Conservation (phyloP, 2,113 vertebrate species). For the Nansenia antarctica region DNA sequence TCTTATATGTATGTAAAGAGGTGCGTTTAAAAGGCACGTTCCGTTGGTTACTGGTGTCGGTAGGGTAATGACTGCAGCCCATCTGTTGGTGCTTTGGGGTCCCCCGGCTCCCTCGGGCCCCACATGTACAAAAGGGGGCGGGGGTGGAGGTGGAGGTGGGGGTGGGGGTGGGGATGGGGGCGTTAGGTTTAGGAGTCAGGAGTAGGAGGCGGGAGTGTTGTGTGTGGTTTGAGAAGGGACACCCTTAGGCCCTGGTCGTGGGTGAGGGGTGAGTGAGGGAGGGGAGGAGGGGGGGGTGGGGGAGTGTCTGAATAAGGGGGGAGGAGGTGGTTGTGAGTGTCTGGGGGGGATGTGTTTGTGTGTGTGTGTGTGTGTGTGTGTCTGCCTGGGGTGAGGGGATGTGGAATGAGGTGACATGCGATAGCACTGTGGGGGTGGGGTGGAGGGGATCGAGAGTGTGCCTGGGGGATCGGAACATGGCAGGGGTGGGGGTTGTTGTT, state of each 20-base stretch:
- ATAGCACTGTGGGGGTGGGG: no score
- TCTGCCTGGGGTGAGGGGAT: no score
- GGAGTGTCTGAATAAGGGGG: slow-evolving; percentile 52
- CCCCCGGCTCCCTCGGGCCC: slow-evolving; percentile 34
- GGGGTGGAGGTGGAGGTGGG: background rate
- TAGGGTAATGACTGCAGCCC: slow-evolving; percentile 55
- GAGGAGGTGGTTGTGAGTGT: background rate
- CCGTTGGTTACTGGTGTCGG: slow-evolving; percentile 26
- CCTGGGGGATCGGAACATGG: no score
- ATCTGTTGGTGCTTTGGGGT: slow-evolving; percentile 60
- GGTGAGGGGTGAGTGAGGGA: slow-evolving; percentile 18
- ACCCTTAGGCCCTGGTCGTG: no score
- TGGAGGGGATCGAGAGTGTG: no score
- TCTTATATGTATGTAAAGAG: slow-evolving; percentile 65
- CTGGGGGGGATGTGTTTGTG: slow-evolving; percentile 22
- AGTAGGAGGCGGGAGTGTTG: background rate
- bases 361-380: no score
- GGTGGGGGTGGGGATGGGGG: background rate
- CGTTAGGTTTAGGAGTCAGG: no score
- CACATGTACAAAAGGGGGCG: slow-evolving; percentile 33
- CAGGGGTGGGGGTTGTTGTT: background rate
- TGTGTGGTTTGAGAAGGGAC: no score
- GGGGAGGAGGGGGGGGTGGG: slow-evolving; percentile 41
- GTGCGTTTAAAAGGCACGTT: no score
- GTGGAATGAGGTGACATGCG: no score